A percentile compares a stretch with the other conserved stretches of the same genome.
These are phyloP conservation scores for Ranitomeya imitator DNA, from an alignment of 2,113 vertebrate genomes.

Conservation along the genomic window DNA sequence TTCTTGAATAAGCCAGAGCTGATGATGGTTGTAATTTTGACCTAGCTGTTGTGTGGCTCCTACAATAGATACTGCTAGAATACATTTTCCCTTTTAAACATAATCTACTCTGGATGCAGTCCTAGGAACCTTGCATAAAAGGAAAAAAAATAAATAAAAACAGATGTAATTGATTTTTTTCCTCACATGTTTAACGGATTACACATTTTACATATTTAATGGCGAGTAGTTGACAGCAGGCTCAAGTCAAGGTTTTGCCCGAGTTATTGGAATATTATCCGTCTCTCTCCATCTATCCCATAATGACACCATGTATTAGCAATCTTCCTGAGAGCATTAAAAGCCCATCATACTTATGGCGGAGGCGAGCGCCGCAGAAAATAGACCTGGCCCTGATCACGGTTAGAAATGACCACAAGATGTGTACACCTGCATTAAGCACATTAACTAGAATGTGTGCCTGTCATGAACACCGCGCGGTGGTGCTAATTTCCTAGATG, in stretches of 20 bases:
- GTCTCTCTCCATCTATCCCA: constrained; percentile 47
- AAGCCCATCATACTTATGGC: constrained; percentile 42
- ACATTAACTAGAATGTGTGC: constrained; percentile 37
- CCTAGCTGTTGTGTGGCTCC: neutral
- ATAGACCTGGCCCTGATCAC: constrained; percentile 22
- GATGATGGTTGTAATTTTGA: neutral
- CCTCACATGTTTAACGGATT: constrained; percentile 51
- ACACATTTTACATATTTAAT: constrained; percentile 54
- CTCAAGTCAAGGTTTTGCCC: constrained; percentile 42
- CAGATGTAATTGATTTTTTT: constrained; percentile 45
- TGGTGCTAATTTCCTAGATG: constrained; percentile 21
- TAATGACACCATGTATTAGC: constrained; percentile 55
- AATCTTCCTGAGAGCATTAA: constrained; percentile 58
- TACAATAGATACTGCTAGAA: constrained; percentile 28
- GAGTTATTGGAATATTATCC: constrained; percentile 54
- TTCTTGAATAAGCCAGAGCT: neutral
- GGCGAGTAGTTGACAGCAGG: constrained; percentile 46
- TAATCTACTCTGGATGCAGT: constrained; percentile 51
- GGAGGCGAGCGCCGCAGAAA: constrained; percentile 36
- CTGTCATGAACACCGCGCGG: constrained; percentile 51
- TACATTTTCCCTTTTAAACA: constrained; percentile 49
- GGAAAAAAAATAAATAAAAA: constrained; percentile 54
- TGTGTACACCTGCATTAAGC: constrained; percentile 48
- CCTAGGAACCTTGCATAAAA: constrained; percentile 43
- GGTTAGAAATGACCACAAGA: constrained; percentile 39